Evolutionary conservation across 2,113 vertebrate genomes (phyloP).

Genomic region (Brevimyrus niger): DNA sequence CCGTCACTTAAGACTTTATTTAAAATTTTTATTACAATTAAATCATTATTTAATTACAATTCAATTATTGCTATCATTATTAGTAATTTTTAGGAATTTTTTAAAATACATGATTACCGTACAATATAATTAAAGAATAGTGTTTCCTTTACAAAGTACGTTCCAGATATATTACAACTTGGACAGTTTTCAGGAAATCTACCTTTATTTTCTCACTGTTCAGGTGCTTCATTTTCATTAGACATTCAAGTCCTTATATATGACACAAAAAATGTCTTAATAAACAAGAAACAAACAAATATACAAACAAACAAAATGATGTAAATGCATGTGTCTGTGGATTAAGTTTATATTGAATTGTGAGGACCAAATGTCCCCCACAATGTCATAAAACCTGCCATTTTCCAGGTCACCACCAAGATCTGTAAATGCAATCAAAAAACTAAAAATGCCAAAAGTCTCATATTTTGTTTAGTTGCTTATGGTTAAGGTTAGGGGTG

Average conservation of each 20-base stretch:
- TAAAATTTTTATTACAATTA: background rate
- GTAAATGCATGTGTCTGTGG: background rate
- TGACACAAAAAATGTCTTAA: too few species aligned
- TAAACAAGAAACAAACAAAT: background rate
- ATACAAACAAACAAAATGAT: background rate
- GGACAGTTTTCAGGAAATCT: background rate
- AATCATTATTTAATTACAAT: background rate
- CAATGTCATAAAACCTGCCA: too few species aligned
- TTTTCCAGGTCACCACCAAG: too few species aligned
- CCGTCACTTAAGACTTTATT: background rate
- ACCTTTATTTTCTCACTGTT: background rate
- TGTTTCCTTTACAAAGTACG: background rate
- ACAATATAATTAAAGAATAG: background rate
- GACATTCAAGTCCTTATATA: background rate
- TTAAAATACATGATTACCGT: background rate
- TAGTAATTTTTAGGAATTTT: background rate
- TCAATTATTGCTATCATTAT: background rate
- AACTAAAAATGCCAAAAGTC: too few species aligned
- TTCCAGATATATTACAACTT: background rate
- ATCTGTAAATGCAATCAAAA: too few species aligned
- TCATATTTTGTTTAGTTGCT: too few species aligned
- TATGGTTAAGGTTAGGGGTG: too few species aligned
- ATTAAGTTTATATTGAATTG: too few species aligned
- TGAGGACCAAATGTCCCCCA: too few species aligned
- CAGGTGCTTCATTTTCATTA: background rate